These are phyloP conservation scores for Ceriagrion tenellum DNA, from an alignment of 2,888 invertebrate species.

Conservation along the genomic window DNA sequence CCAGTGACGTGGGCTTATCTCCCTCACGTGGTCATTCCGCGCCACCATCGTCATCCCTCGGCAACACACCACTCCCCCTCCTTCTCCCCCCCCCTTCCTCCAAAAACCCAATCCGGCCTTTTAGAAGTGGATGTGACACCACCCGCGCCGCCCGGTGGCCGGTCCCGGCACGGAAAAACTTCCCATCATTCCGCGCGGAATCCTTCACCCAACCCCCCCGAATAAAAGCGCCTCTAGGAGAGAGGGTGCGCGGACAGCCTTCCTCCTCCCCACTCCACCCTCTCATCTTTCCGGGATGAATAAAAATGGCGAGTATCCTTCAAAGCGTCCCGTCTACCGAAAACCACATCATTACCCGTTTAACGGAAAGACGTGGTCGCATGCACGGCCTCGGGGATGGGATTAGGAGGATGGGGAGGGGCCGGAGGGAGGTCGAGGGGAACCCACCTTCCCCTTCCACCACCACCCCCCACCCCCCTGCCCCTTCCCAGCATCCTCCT, in stretches of 20 bases:
- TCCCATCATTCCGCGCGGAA: not conserved
- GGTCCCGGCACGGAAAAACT: not conserved
- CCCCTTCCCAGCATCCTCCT: not conserved
- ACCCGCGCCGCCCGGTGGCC: not conserved
- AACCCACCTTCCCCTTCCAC: not conserved
- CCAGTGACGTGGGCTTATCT: constrained; percentile 65
- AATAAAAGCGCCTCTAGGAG: not conserved
- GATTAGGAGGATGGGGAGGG: too few species aligned
- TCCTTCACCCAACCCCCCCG: not conserved
- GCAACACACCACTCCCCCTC: not conserved
- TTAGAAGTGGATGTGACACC: not conserved
- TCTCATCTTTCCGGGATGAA: constrained; percentile 34
- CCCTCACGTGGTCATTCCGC: constrained; percentile 1
- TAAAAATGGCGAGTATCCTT: constrained; percentile 35
- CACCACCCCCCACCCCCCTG: not conserved
- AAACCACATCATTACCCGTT: constrained; percentile 46
- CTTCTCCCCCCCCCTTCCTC: not conserved
- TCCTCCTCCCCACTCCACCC: not conserved
- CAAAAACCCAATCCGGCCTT: constrained; percentile 35
- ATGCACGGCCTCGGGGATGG: not conserved
- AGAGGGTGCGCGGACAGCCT: too few species aligned
- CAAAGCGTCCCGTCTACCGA: constrained; percentile 7
- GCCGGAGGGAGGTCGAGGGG: not conserved
- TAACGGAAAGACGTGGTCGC: constrained; percentile 30
- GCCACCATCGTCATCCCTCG: too few species aligned